phyloP scores from a whole-genome alignment of 2,797 vertebrate species.

The Nyctibius grandis region DNA sequence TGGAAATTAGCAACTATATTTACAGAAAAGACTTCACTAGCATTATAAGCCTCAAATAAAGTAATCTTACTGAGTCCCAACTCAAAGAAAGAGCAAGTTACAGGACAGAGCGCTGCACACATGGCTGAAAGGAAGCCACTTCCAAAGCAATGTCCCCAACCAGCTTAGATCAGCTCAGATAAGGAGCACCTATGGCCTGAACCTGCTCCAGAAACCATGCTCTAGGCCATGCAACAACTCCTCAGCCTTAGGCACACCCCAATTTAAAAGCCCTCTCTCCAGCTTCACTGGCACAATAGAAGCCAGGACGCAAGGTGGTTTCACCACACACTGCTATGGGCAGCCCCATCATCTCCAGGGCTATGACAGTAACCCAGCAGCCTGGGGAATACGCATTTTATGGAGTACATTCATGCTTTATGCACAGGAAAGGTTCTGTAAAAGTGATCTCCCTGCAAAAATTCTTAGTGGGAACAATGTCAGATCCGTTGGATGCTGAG shows the following conservation, averaged over 20 bases:
- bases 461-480: neutral
- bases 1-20: neutral
- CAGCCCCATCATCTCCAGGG: neutral
- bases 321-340: neutral
- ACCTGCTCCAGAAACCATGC: neutral
- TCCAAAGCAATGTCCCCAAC: neutral
- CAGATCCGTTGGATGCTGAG: neutral
- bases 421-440: neutral
- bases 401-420: neutral
- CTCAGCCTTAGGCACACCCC: rapidly evolving
- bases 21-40: neutral
- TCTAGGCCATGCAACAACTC: neutral
- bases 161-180: neutral
- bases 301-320: neutral
- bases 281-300: neutral
- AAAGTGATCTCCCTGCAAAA: neutral
- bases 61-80: neutral
- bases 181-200: neutral
- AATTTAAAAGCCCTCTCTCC: neutral
- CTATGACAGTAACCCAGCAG: neutral
- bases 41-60: neutral
- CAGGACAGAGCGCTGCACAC: neutral
- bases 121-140: neutral
- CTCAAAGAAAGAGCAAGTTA: neutral
- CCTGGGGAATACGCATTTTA: rapidly evolving